Evolutionary conservation across 2,888 invertebrate species (phyloP), one percentile per base, ranked within the genome.

Genomic region (Acrocera orbiculus): DNA sequence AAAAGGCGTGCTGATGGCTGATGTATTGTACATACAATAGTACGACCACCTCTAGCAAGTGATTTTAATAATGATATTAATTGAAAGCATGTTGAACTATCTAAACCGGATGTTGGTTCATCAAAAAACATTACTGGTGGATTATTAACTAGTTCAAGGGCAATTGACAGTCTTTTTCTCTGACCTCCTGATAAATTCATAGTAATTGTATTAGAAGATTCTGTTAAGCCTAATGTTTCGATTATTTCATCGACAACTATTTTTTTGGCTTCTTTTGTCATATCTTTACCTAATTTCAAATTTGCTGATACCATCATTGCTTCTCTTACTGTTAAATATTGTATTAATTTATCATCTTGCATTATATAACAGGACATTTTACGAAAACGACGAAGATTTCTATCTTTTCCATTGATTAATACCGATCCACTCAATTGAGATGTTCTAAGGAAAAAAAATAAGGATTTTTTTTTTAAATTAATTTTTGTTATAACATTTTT

Each of bases 91-190:
- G 90, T 83, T 23, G 89, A 85, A 56, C 89, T 90, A 56, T 93
- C 93, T 57, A 93, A 63, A 13, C 93, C 93, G 49, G 89, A 79
- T 25, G 81, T 82, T 3, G 92, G 92, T 58, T 93, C 92, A 52
- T 93, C 92, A 53, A 93, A 90, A 61, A 92, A 93, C 89, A 93
- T 92, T 40, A 93, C 85, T 42, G 92, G 92, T 16, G 93, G 92
- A 64, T 92, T 90, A 61, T 90, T 90, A 31, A 92, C 89, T 55
- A 92, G 67, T 62, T 92, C 90, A 53, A 87, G 63, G 34, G 89
- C 90, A 50, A 92, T 89, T 5, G 89, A 87, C 40, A 90, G 64
- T 37, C 90, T 69, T 57, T 92, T 92, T 42, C 85, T 69, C 62
- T 92, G 90, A 0, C 90, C 90, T 14, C 90, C 90, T 6, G 89